Base-by-base conservation (phyloP, 2,888 invertebrate species). In the Aphelenchoides bicaudatus region DNA sequence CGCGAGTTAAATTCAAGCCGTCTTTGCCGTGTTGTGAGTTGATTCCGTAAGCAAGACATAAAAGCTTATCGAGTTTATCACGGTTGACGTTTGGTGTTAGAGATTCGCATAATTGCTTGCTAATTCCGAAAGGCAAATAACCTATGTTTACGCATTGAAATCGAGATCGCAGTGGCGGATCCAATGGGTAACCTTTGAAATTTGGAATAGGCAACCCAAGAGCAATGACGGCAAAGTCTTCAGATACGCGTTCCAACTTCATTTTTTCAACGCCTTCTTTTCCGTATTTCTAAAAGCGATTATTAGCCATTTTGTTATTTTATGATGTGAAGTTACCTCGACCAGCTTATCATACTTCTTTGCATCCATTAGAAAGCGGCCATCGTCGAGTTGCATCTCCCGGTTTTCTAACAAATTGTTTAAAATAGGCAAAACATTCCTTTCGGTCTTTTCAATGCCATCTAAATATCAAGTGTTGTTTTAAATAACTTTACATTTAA, bases 311-410 rank as follows among this genome's bases (percentile, higher is more conserved):
- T 43, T 28, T 2, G n/a, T 30, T 39, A 43, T 5, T 27, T 27
- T 38, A 37, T 6, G 28, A 16, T 48, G n/a, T 5, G 28, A 8
- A 54, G 57, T 49, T 78, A 90, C 91, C 85, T 89, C 81, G 13
- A 91, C 80, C 16, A 96, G 82, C 79, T 89, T 88, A 78, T 96
- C 93, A 78, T 90, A 96, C 82, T 91, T 86, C 2, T 86, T 82
- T 6, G 91, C 87, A 0, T 91, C 88, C 79, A 96, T 88, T 37
- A 96, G 83, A 79, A 94, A 90, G 71, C 92, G 84, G 0, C 96
- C 96, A 83, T 94, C 94, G 82, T 96, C 94, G 61, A 96, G 83
- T 81, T 94, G 91, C 93, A 96, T 94, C 82, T 96, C 96, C 57
- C 94, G 85, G 81, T 96, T 96, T 82, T 96, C 94, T 53, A 96